Evolutionary conservation across 2,797 vertebrate genomes (phyloP).

Genomic region (Xenentodon cancila): DNA sequence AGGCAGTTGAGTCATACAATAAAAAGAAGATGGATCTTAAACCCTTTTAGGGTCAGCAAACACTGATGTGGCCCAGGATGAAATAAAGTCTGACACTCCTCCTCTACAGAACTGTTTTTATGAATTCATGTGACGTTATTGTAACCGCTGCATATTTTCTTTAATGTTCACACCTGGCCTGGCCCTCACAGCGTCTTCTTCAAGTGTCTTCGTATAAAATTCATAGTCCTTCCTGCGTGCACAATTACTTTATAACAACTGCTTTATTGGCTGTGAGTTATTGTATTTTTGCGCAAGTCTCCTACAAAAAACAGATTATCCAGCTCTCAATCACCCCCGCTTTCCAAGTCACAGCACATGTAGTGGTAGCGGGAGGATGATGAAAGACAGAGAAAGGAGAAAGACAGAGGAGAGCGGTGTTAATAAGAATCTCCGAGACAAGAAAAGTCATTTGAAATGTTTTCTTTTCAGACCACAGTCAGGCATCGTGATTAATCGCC

Average conservation of each 20-base stretch:
- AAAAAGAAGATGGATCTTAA: too few relatives aligned
- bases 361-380: neutral
- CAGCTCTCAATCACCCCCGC: neutral
- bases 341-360: conserved; percentile 37
- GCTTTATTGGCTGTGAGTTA: conserved; percentile 37
- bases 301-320: conserved; percentile 28
- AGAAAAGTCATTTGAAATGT: conserved; percentile 54
- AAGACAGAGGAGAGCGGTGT: conserved; percentile 13
- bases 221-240: neutral
- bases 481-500: conserved; percentile 60
- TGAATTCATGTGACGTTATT: too few relatives aligned
- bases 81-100: too few relatives aligned
- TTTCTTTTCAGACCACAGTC: conserved; percentile 31
- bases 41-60: too few relatives aligned
- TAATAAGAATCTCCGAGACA: conserved; percentile 59
- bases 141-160: too few relatives aligned
- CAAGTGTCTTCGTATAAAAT: neutral
- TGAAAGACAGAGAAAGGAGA: conserved; percentile 22
- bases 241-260: conserved; percentile 22
- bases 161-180: conserved; percentile 8
- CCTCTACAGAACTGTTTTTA: too few relatives aligned
- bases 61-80: too few relatives aligned
- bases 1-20: too few relatives aligned
- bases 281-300: conserved; percentile 17
- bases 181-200: conserved; percentile 8